Evolutionary conservation across 2,888 invertebrate species (phyloP).

Genomic region (Euzophera pinguis): DNA sequence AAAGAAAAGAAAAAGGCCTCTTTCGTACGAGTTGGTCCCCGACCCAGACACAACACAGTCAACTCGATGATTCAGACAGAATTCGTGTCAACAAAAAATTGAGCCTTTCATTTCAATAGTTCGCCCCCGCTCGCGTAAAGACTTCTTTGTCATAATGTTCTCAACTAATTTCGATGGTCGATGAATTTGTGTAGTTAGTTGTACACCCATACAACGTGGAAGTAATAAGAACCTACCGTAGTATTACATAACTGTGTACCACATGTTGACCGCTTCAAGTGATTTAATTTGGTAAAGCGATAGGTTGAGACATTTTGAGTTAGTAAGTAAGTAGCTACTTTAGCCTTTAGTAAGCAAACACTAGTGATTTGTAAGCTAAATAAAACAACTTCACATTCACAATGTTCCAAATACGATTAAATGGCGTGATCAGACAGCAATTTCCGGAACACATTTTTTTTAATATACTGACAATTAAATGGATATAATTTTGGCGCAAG

Average conservation of each 20-base stretch:
- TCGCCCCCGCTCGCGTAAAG: background rate
- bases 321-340: too few species aligned
- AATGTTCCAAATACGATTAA: conserved; percentile 11
- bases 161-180: too few species aligned
- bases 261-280: too few species aligned
- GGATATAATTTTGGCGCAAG: conserved; percentile 51
- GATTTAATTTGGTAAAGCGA: too few species aligned
- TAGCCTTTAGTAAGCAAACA: too few species aligned
- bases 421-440: conserved; percentile 37
- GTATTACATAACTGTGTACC: too few species aligned
- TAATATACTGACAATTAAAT: conserved; percentile 39
- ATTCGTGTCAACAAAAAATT: background rate
- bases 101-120: background rate
- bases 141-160: too few species aligned
- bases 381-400: background rate
- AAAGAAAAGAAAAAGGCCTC: too few species aligned
- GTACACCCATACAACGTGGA: too few species aligned
- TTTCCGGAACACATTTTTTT: conserved; percentile 54
- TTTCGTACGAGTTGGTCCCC: background rate
- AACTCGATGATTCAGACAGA: conserved; percentile 2
- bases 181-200: too few species aligned
- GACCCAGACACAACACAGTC: conserved; percentile 7
- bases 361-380: background rate
- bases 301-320: too few species aligned
- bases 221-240: too few species aligned